Conservation (phyloP, 2,797 vertebrate species). For the Danio aesculapii region DNA sequence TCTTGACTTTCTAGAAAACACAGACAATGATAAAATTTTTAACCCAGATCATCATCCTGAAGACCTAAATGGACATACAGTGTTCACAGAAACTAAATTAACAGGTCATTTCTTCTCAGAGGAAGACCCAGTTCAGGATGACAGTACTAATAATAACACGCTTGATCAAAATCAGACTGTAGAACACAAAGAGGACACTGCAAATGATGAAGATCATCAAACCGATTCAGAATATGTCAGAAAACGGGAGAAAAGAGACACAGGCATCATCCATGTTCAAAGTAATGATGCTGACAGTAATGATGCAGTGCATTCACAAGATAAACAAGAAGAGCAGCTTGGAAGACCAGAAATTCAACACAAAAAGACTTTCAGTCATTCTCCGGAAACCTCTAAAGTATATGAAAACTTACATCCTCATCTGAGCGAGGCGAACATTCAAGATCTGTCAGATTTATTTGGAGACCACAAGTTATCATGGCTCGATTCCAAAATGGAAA, state of each 20-base stretch:
- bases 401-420: slow-evolving; percentile 67
- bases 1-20: neutral
- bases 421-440: slow-evolving; percentile 60
- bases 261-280: slow-evolving; percentile 9
- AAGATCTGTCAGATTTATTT: slow-evolving; percentile 67
- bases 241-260: slow-evolving; percentile 2
- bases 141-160: neutral
- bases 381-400: slow-evolving; percentile 51
- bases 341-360: slow-evolving; percentile 4
- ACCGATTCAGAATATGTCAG: slow-evolving; percentile 6
- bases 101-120: neutral
- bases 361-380: neutral
- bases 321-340: neutral
- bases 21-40: neutral
- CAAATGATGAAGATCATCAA: slow-evolving; percentile 14
- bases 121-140: slow-evolving; percentile 7
- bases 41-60: neutral
- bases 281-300: slow-evolving; percentile 7
- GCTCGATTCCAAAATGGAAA: slow-evolving; percentile 72
- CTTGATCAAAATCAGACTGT: slow-evolving; percentile 3
- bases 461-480: slow-evolving; percentile 73
- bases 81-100: neutral
- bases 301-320: neutral
- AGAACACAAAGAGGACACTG: slow-evolving; percentile 22
- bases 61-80: neutral